phyloP scores from a whole-genome alignment of 2,888 invertebrate genomes.

The Rhagonycha lutea region DNA sequence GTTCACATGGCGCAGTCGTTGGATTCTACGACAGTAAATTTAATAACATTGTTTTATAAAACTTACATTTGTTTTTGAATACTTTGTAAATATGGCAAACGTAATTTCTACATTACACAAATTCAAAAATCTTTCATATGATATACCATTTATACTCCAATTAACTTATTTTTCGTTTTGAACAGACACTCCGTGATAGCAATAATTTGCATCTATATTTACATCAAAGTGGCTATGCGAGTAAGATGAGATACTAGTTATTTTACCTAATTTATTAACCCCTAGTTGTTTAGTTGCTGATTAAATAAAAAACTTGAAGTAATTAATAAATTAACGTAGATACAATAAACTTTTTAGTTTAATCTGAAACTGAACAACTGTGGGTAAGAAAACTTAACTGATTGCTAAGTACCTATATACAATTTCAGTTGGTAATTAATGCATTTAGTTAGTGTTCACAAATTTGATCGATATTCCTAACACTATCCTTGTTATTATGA shows the following conservation, averaged over 20 bases:
- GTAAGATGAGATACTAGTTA: too few species aligned
- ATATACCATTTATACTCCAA: too few species aligned
- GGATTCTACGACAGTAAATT: constrained; percentile 10
- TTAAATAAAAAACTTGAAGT: too few species aligned
- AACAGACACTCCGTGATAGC: too few species aligned
- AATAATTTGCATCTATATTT: too few species aligned
- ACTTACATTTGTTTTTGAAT: constrained; percentile 5
- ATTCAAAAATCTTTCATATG: not conserved
- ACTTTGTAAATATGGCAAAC: constrained; percentile 13
- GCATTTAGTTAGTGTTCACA: not conserved
- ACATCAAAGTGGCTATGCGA: too few species aligned
- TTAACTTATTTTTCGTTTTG: not conserved
- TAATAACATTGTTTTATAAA: constrained; percentile 20
- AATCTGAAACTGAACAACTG: too few species aligned
- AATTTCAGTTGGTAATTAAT: not conserved
- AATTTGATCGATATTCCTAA: not conserved
- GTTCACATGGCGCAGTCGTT: constrained; percentile 17
- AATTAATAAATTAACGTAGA: too few species aligned
- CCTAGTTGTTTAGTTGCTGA: too few species aligned
- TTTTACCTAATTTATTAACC: too few species aligned
- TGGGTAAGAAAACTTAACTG: not conserved
- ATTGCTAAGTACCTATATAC: not conserved
- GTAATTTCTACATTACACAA: not conserved
- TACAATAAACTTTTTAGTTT: too few species aligned
- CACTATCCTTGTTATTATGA: not conserved